These are phyloP conservation scores for Solea solea DNA, from an alignment of 2,113 vertebrate species.

Conservation along the genomic window DNA sequence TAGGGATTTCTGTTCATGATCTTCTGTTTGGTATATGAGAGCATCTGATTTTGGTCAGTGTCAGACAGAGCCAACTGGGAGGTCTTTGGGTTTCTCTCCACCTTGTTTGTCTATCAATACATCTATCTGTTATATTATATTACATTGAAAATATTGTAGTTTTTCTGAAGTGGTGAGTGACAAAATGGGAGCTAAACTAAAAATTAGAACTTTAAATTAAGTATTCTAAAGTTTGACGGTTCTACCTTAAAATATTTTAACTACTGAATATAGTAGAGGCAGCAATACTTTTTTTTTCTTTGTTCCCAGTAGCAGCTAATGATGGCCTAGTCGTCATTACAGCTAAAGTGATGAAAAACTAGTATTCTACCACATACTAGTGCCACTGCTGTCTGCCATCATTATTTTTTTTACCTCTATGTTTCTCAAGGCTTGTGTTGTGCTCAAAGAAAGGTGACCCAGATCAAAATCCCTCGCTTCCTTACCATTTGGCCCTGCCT, in stretches of 20 bases:
- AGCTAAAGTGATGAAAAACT: neutral
- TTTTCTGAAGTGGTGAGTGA: too few relatives aligned
- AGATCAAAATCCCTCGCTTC: conserved; percentile 79
- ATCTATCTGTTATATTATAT: too few relatives aligned
- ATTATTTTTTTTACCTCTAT: conserved; percentile 15
- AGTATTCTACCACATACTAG: conserved; percentile 7
- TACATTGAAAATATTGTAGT: too few relatives aligned
- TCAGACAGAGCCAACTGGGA: conserved; percentile 93
- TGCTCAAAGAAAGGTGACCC: conserved; percentile 81
- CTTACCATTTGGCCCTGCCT: conserved; percentile 94
- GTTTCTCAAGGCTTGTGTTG: conserved; percentile 32
- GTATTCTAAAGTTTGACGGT: too few relatives aligned
- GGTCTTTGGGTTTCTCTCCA: conserved; percentile 64
- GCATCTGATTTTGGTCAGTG: conserved; percentile 87
- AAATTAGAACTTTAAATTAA: too few relatives aligned
- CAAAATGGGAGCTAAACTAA: too few relatives aligned
- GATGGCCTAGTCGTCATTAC: neutral
- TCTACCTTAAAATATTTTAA: too few relatives aligned
- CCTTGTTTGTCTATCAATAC: neutral
- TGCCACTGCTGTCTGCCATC: neutral
- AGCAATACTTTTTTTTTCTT: neutral
- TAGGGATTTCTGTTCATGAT: neutral
- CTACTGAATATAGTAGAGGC: too few relatives aligned
- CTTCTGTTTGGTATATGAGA: conserved; percentile 45
- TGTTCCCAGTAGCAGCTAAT: neutral